phyloP scores from a whole-genome alignment of 1,140 invertebrate species.

The Platyura marginata region DNA sequence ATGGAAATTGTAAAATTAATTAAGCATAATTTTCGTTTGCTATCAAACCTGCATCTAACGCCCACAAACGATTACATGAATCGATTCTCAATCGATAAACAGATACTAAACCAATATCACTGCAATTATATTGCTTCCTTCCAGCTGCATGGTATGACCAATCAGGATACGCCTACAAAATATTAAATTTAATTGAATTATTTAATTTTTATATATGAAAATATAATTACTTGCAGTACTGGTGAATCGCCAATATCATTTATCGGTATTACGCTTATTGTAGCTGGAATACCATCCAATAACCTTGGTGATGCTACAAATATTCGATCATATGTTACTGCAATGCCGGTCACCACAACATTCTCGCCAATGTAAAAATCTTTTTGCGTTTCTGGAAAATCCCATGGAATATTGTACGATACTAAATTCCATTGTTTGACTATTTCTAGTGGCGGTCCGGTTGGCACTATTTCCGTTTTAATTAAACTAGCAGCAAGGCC shows the following conservation, averaged over 20 bases:
- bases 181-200: no score
- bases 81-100: slow-evolving; percentile 55
- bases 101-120: slow-evolving; percentile 48
- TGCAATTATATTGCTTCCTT: slow-evolving; percentile 46
- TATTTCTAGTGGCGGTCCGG: no score
- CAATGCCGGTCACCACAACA: slow-evolving; percentile 52
- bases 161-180: slow-evolving; percentile 47
- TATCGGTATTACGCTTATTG: slow-evolving; percentile 43
- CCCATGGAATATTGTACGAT: slow-evolving; percentile 43
- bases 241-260: slow-evolving; percentile 42
- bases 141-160: slow-evolving; percentile 60
- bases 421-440: slow-evolving; percentile 54
- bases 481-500: no score
- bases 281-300: slow-evolving; percentile 49
- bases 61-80: slow-evolving; percentile 58
- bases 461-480: no score
- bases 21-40: no score
- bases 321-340: slow-evolving; percentile 44
- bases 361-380: slow-evolving; percentile 44
- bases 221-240: slow-evolving; percentile 36
- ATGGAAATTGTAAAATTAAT: background rate
- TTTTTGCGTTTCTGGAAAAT: slow-evolving; percentile 27
- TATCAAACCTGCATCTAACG: slow-evolving; percentile 28
- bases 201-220: no score
- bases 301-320: slow-evolving; percentile 53